Evolutionary conservation across 2,888 invertebrate genomes (phyloP).

Genomic region (Lasioglossum villosulum): DNA sequence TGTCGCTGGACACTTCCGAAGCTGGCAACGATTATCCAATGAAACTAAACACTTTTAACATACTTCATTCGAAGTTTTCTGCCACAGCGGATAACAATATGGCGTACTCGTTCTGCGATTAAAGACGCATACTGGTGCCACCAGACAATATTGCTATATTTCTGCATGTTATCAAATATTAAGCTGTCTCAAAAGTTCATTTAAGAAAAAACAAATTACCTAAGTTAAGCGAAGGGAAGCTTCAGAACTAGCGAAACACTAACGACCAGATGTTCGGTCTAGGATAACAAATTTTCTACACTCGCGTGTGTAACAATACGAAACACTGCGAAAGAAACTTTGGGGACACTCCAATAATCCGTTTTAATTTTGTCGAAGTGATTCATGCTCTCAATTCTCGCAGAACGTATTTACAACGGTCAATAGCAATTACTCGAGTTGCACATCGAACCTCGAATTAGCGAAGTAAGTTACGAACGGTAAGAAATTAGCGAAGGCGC

Average conservation of each 20-base stretch:
- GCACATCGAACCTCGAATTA: not conserved
- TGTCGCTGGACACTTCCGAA: not conserved
- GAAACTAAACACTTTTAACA: not conserved
- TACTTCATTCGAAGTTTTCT: not conserved
- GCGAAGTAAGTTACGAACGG: not conserved
- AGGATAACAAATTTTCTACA: too few species aligned
- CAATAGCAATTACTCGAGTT: not conserved
- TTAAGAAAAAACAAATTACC: too few species aligned
- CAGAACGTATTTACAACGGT: not conserved
- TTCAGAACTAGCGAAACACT: too few species aligned
- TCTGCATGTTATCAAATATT: too few species aligned
- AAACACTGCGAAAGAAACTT: not conserved
- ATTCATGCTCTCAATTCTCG: not conserved
- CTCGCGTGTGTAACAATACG: too few species aligned
- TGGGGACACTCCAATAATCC: not conserved
- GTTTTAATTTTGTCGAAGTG: not conserved
- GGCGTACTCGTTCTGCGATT: not conserved
- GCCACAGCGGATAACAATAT: not conserved
- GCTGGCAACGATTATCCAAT: not conserved
- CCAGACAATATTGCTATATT: too few species aligned
- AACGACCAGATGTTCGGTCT: too few species aligned
- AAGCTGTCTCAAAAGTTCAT: too few species aligned
- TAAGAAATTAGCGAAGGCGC: conserved; percentile 56
- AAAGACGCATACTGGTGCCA: too few species aligned
- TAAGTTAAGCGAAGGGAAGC: too few species aligned